Conservation (phyloP, 37 sponge, comb jelly and placozoan genomes). For the Amphimedon queenslandica region DNA sequence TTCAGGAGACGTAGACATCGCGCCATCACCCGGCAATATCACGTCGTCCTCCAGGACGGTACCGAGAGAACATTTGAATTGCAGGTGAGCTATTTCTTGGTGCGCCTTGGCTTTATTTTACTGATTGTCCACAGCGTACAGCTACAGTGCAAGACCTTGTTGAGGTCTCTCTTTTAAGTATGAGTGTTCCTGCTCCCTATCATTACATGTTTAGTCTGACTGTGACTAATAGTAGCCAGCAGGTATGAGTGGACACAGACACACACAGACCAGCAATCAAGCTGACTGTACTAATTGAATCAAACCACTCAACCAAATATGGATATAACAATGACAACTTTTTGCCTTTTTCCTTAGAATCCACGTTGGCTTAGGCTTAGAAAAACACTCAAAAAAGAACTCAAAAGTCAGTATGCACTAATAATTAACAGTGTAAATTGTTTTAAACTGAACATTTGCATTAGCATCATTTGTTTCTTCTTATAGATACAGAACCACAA, state of each 20-base stretch:
- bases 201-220: conserved; percentile 44
- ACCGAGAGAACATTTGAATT: conserved; percentile 17
- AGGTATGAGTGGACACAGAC: no score
- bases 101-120: neutral
- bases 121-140: neutral
- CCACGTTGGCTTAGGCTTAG: conserved; percentile 37
- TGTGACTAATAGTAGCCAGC: no score
- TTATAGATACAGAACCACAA: no score
- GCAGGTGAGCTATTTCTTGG: conserved; percentile 14
- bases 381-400: conserved; percentile 59
- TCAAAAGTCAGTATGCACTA: conserved; percentile 58
- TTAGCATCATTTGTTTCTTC: no score
- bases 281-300: neutral
- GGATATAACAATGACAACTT: neutral
- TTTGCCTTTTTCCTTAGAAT: neutral
- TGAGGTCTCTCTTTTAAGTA: conserved; percentile 3
- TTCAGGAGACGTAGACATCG: neutral
- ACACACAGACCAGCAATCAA: conserved; percentile 1
- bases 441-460: no score
- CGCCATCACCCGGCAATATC: conserved; percentile 7
- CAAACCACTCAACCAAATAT: neutral
- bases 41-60: conserved; percentile 45
- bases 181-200: conserved; percentile 16
- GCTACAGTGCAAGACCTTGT: conserved; percentile 44
- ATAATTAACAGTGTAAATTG: no score